Conservation (phyloP, 2,113 vertebrate species). For the Melanostigma gelatinosum region DNA sequence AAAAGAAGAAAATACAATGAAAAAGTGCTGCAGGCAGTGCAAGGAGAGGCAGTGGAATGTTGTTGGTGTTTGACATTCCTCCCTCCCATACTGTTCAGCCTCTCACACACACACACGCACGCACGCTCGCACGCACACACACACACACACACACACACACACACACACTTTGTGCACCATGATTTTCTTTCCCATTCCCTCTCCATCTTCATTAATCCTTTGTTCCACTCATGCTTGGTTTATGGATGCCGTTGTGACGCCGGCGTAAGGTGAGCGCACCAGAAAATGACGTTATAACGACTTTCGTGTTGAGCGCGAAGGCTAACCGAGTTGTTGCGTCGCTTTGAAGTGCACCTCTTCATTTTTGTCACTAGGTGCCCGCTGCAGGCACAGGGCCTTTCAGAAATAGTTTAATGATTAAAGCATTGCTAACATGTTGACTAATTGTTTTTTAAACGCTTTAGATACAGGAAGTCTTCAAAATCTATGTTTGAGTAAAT, state of each 20-base stretch:
- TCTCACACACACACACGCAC: neutral
- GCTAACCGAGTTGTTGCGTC: neutral
- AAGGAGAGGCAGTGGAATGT: conserved; percentile 83
- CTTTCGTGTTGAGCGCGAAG: neutral
- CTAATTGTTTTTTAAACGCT: no score
- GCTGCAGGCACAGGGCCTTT: neutral
- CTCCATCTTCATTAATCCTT: conserved; percentile 2
- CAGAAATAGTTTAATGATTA: neutral
- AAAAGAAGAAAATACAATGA: conserved; percentile 78
- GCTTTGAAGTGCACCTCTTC: neutral
- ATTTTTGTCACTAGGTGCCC: no score
- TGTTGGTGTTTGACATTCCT: conserved; percentile 87
- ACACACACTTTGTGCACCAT: conserved; percentile 14
- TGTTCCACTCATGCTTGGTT: neutral
- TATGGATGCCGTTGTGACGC: neutral
- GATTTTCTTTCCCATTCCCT: conserved; percentile 18
- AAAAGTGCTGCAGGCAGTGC: conserved; percentile 78
- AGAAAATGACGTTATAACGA: neutral
- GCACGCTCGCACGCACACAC: neutral
- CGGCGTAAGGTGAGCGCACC: neutral
- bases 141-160: neutral
- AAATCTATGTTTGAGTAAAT: no score
- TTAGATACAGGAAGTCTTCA: no score
- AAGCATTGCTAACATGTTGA: no score
- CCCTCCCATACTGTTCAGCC: conserved; percentile 55